Evolutionary conservation across 2,888 invertebrate species (phyloP).

Genomic region (Cataglyphis altisquamis): DNA sequence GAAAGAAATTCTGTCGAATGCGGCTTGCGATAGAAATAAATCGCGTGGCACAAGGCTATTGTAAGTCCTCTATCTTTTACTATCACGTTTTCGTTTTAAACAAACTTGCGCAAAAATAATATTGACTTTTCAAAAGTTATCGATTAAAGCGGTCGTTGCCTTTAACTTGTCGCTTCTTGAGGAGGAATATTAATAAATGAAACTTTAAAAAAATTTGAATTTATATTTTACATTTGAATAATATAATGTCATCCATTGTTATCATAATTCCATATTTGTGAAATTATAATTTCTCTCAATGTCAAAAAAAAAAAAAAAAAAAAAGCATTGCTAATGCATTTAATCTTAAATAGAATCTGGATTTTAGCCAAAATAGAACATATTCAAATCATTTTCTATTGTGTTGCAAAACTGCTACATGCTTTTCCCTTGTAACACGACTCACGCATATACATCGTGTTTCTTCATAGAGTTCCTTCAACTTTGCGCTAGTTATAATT

Average conservation of each 20-base stretch:
- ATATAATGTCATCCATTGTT: neutral
- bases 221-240: conserved; percentile 16
- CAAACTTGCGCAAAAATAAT: conserved; percentile 52
- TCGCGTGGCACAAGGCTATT: conserved; percentile 5
- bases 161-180: conserved; percentile 18
- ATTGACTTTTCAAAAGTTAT: conserved; percentile 58
- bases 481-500: conserved; percentile 36
- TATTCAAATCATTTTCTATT: neutral
- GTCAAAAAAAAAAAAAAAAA: neutral
- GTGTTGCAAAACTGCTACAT: neutral
- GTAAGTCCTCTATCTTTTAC: conserved; percentile 19
- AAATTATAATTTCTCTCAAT: neutral
- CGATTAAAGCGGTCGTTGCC: conserved; percentile 27
- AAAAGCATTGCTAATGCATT: neutral
- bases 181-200: conserved; percentile 50
- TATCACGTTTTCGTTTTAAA: conserved; percentile 25
- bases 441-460: neutral
- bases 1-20: conserved; percentile 25
- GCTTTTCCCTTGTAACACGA: conserved; percentile 1
- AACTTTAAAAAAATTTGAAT: conserved; percentile 33
- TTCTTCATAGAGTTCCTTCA: conserved; percentile 28
- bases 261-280: neutral
- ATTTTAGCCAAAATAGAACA: neutral
- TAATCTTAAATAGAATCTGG: conserved; percentile 3
- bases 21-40: conserved; percentile 10